Evolutionary conservation across 2,113 vertebrate genomes (phyloP), one percentile per base, ranked within the genome.

Genomic region (Colaptes auratus): DNA sequence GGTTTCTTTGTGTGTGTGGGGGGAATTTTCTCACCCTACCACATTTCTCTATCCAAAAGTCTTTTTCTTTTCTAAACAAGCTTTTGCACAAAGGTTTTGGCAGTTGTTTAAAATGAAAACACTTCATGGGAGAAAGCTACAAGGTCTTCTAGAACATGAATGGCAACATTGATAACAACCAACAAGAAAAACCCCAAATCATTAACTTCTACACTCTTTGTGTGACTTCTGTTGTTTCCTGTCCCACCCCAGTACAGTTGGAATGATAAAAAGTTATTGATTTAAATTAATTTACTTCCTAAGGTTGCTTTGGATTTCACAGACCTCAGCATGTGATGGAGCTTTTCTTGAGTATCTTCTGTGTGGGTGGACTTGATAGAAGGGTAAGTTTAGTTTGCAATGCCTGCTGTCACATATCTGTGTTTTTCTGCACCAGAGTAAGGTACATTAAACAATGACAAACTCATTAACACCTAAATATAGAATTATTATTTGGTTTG

Each of bases 261-360:
- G 70, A 76, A 87, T 17, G 3, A 91, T 24, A 61, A 5, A 63
- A 50, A 55, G 24, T 59, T 90, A 88, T 24, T 85, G 72, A 88
- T 55, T 83, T 74, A 73, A 86, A 89, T 74, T 61, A 53, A 79
- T 93, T 86, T 93, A 61, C 61, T 85, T 90, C 72, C 63, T 42
- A 42, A 20, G 7, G 19, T 56, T 91, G 80, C 73, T 92, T 78
- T 84, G 56, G 55, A 61, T 91, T 89, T 91, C 92, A 91, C 64
- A 92, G 44, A 86, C 83, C 86, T 56, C 66, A 93, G 74, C 74
- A 93, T 53, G 78, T 88, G 81, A 95, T 58, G 27, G 63, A 91
- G 78, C 63, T 93, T 93, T 89, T 87, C 92, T 81, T 91, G 55
- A 91, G 10, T 72, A 89, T 79, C 66, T 92, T 86, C 60, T 60